A percentile compares a stretch with the other conserved stretches of the same genome.
phyloP scores from a whole-genome alignment of 2,797 vertebrate genomes.

The Tympanoctomys barrerae region DNA sequence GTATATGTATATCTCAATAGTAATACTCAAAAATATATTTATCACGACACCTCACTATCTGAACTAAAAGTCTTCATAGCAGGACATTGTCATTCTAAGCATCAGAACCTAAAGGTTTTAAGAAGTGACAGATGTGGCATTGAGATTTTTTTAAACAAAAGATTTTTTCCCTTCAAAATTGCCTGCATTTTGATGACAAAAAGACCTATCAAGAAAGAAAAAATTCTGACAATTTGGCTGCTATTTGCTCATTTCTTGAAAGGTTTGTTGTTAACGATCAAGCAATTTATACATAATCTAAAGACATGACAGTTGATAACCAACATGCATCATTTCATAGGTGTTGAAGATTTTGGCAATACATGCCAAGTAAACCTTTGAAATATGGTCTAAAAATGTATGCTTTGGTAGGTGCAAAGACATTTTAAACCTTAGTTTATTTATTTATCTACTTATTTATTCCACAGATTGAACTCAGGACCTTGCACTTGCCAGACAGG shows the following conservation, averaged over 20 bases:
- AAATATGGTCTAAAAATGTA: not conserved
- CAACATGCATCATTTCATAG: not conserved
- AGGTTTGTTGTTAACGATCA: not conserved
- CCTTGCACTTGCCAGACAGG: too few relatives aligned
- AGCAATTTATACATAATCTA: not conserved
- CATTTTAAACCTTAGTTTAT: not conserved
- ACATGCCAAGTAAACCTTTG: not conserved
- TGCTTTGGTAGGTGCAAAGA: not conserved
- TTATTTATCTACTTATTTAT: too few relatives aligned
- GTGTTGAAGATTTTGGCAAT: not conserved
- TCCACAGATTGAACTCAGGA: too few relatives aligned
- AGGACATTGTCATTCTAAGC: not conserved
- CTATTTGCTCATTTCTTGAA: not conserved
- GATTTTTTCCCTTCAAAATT: not conserved
- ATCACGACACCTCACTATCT: not conserved
- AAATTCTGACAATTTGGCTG: not conserved
- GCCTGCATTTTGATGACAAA: not conserved
- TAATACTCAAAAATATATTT: not conserved
- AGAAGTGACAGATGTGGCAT: not conserved
- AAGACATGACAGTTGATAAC: not conserved
- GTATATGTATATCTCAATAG: not conserved
- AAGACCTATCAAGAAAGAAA: not conserved
- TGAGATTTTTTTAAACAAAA: not conserved
- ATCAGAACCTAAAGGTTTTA: not conserved
- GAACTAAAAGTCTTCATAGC: not conserved